phyloP scores from a whole-genome alignment of 2,888 invertebrate species.

The Protula sp. region DNA sequence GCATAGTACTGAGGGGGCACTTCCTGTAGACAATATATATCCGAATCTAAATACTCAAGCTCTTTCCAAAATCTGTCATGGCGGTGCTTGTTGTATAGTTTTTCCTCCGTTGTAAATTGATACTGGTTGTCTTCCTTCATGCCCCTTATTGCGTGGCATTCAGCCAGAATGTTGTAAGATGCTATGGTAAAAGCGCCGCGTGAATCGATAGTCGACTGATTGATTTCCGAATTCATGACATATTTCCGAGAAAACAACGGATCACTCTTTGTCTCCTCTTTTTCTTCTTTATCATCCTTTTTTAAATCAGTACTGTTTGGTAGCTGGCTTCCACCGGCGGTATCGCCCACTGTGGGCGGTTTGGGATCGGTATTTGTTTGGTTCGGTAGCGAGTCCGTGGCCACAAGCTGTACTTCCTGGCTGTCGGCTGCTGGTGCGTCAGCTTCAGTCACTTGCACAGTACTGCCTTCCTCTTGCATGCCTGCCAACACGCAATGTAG shows the following conservation, averaged over 20 bases:
- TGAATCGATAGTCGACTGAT: no score
- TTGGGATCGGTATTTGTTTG: background rate
- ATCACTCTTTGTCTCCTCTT: no score
- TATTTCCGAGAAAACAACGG: no score
- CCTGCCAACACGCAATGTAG: no score
- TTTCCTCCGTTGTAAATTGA: conserved; percentile 26
- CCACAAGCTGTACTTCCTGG: background rate
- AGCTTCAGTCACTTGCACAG: background rate
- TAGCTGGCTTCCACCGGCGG: background rate
- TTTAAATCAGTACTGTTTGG: no score
- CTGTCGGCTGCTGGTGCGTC: background rate
- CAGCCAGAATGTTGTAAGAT: conserved; percentile 50
- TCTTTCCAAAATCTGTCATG: conserved; percentile 41
- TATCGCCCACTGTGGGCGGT: background rate
- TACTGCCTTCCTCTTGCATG: no score
- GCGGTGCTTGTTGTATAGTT: conserved; percentile 34
- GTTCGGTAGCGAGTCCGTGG: background rate
- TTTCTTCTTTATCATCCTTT: no score
- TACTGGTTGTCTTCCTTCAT: conserved; percentile 27
- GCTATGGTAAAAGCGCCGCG: conserved; percentile 45
- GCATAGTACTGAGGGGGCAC: conserved; percentile 39
- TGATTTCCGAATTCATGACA: no score
- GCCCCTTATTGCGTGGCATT: conserved; percentile 38
- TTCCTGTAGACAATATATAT: conserved; percentile 51
- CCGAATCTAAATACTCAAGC: conserved; percentile 39